These are phyloP conservation scores for Cephus runcator DNA, from an alignment of 2,888 invertebrate species.

Conservation along the genomic window DNA sequence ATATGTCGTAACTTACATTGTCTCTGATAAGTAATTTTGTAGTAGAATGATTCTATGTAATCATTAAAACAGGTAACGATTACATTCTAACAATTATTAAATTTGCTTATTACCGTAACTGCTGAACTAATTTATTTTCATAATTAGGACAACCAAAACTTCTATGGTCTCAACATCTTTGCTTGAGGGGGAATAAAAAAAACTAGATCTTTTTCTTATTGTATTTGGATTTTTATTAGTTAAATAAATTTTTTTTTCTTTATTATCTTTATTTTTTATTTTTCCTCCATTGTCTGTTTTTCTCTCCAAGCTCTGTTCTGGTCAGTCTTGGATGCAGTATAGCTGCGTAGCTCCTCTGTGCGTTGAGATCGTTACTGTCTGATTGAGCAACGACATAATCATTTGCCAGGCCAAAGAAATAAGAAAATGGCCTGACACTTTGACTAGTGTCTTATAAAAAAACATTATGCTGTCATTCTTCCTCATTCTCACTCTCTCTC, in stretches of 20 bases:
- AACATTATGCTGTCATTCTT: not conserved
- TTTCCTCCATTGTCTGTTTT: not conserved
- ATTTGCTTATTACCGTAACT: not conserved
- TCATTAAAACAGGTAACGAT: not conserved
- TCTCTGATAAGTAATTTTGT: not conserved
- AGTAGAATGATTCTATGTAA: not conserved
- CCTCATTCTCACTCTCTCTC: not conserved
- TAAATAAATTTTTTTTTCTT: not conserved
- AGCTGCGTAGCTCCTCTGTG: not conserved
- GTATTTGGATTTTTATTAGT: not conserved
- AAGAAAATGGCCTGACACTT: not conserved
- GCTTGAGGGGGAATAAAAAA: not conserved
- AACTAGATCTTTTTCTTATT: not conserved
- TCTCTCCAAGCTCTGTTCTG: not conserved
- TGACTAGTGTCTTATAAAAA: not conserved
- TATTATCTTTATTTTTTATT: not conserved
- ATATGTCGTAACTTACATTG: not conserved
- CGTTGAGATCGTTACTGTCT: not conserved
- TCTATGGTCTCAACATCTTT: not conserved
- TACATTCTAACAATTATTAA: not conserved
- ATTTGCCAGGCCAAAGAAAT: not conserved
- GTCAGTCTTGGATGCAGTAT: not conserved
- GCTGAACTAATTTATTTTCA: not conserved
- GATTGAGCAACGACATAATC: not conserved
- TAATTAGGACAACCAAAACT: not conserved